phyloP scores from a whole-genome alignment of 2,113 vertebrate species.

The Gambusia holbrooki region DNA sequence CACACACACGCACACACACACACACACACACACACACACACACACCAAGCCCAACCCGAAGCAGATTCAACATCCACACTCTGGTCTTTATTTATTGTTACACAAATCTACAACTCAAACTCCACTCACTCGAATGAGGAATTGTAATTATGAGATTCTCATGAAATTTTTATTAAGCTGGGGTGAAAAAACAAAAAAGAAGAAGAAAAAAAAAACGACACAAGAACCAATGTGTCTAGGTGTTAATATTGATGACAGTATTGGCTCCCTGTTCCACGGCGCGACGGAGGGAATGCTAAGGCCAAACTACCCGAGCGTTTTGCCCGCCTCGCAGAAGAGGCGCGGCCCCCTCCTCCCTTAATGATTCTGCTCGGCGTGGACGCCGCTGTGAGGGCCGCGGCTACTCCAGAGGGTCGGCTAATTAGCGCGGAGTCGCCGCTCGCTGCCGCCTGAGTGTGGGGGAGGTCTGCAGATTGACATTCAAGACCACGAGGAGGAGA shows the following conservation, averaged over 20 bases:
- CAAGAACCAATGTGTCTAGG: conserved; percentile 49
- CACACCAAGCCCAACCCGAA: conserved; percentile 10
- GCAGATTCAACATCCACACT: conserved; percentile 20
- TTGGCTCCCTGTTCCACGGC: conserved; percentile 41
- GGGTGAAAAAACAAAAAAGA: conserved; percentile 29
- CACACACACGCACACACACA: too few relatives aligned
- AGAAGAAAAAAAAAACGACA: conserved; percentile 13
- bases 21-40: conserved; percentile 1
- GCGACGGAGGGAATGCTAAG: conserved; percentile 57
- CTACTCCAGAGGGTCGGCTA: conserved; percentile 67
- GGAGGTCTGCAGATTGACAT: conserved; percentile 65
- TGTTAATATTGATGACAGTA: conserved; percentile 69
- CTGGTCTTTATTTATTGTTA: conserved; percentile 20
- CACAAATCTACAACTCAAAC: conserved; percentile 49
- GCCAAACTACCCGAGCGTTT: conserved; percentile 53
- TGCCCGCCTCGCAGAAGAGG: conserved; percentile 59
- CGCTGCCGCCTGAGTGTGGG: conserved; percentile 58
- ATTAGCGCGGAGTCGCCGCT: conserved; percentile 71
- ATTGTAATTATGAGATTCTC: conserved; percentile 58
- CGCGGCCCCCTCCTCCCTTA: conserved; percentile 60
- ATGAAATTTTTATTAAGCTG: conserved; percentile 67
- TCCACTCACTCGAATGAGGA: conserved; percentile 53
- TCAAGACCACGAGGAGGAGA: conserved; percentile 57
- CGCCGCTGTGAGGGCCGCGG: conserved; percentile 62
- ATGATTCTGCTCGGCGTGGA: conserved; percentile 75